Evolutionary conservation across 2,113 vertebrate species (phyloP).

Genomic region (Gavia stellata): DNA sequence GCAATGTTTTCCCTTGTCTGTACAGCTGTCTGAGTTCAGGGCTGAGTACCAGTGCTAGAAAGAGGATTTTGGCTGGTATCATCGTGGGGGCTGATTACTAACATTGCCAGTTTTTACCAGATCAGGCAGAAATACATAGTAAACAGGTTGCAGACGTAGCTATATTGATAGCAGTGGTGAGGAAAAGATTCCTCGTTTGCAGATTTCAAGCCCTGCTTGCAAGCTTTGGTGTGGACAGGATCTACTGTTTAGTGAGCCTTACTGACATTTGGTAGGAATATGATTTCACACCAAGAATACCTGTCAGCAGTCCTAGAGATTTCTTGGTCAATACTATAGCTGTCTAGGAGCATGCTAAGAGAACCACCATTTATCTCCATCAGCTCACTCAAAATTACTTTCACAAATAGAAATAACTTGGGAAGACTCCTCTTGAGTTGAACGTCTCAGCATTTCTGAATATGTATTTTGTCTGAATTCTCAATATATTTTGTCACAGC

Average conservation of each 20-base stretch:
- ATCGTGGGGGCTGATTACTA: background rate
- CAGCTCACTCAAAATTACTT: background rate
- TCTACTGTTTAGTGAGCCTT: background rate
- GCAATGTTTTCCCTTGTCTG: background rate
- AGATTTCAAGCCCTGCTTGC: background rate
- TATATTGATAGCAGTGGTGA: background rate
- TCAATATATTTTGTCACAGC: background rate
- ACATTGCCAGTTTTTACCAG: background rate
- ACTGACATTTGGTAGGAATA: background rate
- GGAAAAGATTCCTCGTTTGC: background rate
- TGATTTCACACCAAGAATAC: background rate
- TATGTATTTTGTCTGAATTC: background rate
- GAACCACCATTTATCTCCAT: background rate
- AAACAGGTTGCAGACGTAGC: background rate
- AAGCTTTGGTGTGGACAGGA: background rate
- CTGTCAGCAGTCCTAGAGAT: background rate
- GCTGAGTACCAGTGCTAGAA: background rate
- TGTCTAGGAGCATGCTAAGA: background rate
- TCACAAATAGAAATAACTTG: background rate
- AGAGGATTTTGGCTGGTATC: background rate
- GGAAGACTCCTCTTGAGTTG: background rate
- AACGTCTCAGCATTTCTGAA: background rate
- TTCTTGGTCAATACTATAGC: background rate
- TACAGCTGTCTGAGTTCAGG: background rate
- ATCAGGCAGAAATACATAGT: background rate